Percentiles rank a stretch among this genome's conserved stretches.
Conservation (phyloP, 1,140 invertebrate species). For the Littorina saxatilis region DNA sequence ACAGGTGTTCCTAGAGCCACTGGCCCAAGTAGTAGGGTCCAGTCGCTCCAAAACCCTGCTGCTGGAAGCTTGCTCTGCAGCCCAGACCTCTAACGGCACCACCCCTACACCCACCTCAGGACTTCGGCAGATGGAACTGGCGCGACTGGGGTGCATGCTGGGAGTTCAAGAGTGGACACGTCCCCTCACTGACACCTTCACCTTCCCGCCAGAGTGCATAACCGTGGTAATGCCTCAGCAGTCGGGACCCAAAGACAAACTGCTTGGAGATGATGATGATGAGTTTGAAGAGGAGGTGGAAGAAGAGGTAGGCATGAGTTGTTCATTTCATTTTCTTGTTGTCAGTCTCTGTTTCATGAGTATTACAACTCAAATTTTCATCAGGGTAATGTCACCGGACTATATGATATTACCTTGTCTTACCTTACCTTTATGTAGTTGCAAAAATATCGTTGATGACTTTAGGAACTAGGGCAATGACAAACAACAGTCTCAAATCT, state of each 20-base stretch:
- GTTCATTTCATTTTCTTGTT: neutral
- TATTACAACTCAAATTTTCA: too few relatives aligned
- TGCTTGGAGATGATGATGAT: slow-evolving; percentile 44
- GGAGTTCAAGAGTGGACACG: slow-evolving; percentile 69
- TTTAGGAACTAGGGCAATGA: too few relatives aligned
- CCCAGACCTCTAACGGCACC: neutral
- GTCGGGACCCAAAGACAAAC: slow-evolving; percentile 45
- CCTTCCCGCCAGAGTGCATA: slow-evolving; percentile 21
- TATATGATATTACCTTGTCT: too few relatives aligned
- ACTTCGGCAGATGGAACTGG: slow-evolving; percentile 47
- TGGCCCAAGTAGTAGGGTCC: slow-evolving; percentile 70
- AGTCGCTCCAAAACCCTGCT: slow-evolving; percentile 67
- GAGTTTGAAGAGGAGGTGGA: slow-evolving; percentile 47
- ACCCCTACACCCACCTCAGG: slow-evolving; percentile 34
- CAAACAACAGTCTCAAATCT: too few relatives aligned
- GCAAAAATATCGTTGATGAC: too few relatives aligned
- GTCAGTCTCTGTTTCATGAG: neutral
- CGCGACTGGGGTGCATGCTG: slow-evolving; percentile 65
- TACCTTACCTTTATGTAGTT: too few relatives aligned
- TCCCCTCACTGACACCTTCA: slow-evolving; percentile 29
- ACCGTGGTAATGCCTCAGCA: slow-evolving; percentile 27
- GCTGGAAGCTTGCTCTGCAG: slow-evolving; percentile 45
- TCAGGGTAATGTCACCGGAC: too few relatives aligned
- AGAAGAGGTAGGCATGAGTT: slow-evolving; percentile 36
- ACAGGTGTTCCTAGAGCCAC: slow-evolving; percentile 71